These are phyloP conservation scores for Noturus placidus DNA, from an alignment of 2,113 vertebrate species.

Conservation along the genomic window DNA sequence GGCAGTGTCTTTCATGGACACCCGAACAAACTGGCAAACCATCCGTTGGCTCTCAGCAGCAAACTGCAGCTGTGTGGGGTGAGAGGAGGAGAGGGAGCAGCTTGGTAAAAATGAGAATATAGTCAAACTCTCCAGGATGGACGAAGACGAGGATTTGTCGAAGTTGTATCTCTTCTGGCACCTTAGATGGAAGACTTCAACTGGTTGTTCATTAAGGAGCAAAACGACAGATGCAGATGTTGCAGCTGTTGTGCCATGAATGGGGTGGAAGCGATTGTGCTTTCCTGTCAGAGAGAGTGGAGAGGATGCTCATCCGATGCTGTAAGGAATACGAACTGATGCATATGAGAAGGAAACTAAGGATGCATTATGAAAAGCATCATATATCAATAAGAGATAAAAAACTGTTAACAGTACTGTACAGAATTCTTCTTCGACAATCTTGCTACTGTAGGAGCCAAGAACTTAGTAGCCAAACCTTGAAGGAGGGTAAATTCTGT, in stretches of 20 bases:
- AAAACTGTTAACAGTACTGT: neutral
- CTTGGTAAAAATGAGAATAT: neutral
- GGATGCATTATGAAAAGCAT: neutral
- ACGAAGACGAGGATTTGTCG: neutral
- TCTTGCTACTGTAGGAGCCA: neutral
- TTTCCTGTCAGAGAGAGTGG: constrained; percentile 18
- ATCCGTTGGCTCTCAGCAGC: constrained; percentile 83
- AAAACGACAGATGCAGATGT: neutral
- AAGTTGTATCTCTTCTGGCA: constrained; percentile 1
- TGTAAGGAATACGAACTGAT: neutral
- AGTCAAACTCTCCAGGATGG: constrained; percentile 19
- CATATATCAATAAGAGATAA: neutral
- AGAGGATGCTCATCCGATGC: neutral
- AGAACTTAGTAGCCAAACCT: neutral
- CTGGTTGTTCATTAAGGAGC: neutral
- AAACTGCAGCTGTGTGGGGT: constrained; percentile 86
- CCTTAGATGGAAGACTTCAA: constrained; percentile 14
- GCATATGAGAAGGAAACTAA: neutral
- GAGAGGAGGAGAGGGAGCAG: constrained; percentile 53
- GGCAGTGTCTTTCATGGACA: constrained; percentile 87
- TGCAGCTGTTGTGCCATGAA: constrained; percentile 5
- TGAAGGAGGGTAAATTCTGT: neutral
- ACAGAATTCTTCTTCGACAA: neutral
- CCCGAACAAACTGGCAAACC: constrained; percentile 82
- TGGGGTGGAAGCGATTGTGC: constrained; percentile 3